Base-by-base conservation (phyloP, 2,797 vertebrate species). In the Ataeniobius toweri region DNA sequence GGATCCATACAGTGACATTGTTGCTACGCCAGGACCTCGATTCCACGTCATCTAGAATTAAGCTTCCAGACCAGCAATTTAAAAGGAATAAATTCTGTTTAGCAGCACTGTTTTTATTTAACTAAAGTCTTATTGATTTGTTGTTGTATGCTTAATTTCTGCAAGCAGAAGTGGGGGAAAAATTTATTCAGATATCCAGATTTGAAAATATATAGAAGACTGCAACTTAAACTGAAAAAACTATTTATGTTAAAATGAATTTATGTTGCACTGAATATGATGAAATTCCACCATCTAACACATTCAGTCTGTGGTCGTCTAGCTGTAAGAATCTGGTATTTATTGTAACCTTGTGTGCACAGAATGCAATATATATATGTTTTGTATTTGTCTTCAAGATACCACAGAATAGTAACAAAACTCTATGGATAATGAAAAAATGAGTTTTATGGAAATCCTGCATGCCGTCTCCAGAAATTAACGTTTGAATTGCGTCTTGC, bases 1-100 rank as follows among this genome's bases (percentile, higher is more conserved):
- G 77, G 96, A 98, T 83, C 98, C 98, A 36, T 99, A 99, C 95
- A 99, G 98, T 24, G 98, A 99, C 92, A 99, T 99, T 95, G 94
- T 99, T 22, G 98, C 98, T 76, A 97, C 97, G 0, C 97, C 98
- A 24, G 98, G 98, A 91, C 98, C 98, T 88, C 95, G 98, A 92
- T 99, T 99, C 93, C 96, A 99, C 75, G 96, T 98, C 78, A 97
- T 99, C 87, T 99, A 97, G 97, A 94, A n/a, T 6, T 8, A 71
- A 95, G 80, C 22, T 58, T 28, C 18, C 9, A 13, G 12, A 68
- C 58, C 16, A 31, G 36, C 36, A 41, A 41, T 24, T 63, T 31
- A 16, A 31, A 63, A 65, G 20, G 31, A n/a, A 22, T 7, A 55
- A 44, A 26, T 41, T 44, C 41, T 46, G 41, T 22, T 31, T 31